Evolutionary conservation across 2,888 invertebrate species (phyloP), one percentile per base, ranked within the genome.

Genomic region (Cetonia aurata): DNA sequence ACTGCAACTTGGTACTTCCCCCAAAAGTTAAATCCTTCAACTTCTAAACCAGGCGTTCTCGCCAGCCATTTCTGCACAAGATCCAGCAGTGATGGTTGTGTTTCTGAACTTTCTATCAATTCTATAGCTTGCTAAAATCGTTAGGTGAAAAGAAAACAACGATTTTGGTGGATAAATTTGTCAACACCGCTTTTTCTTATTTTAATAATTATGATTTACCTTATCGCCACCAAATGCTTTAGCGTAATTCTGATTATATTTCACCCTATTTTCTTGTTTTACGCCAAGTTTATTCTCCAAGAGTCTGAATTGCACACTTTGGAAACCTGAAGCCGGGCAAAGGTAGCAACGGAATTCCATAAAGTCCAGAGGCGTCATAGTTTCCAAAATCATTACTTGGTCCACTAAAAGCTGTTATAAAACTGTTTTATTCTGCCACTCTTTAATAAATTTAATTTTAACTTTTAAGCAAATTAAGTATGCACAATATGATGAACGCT

Each of bases 301-400:
- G 17, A 99, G 86, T 13, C 99, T 91, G 84, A 99, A 99, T 84
- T 99, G 96, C 44, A 98, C 85, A 79, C 98, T 98, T 83, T 99
- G 99, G 83, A 99, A 99, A 0, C 99, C 99, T 0, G 99, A 99
- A 0, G 99, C 98, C 0, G 99, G 96, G 10, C 95, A 92, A 44
- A 99, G 86, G 81, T 96, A 96, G 75, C 93, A 90, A 57, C 99
- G 90, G 85, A 99, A 99, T 80, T 98, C 98, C 93, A 99, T 95
- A 81, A 99, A 99, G 85, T 99, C 99, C 71, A 98, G 85, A 0
- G 99, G 98, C 0, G 98, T 98, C 99, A 99, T 99, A 0, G 99
- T 99, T 85, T 99, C 99, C 76, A 99, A 85, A 76, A 99, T 97
- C 86, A 94, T 93, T 50, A 99, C 96, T 87, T 99, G 99, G 81